phyloP scores from a whole-genome alignment of 2,113 vertebrate species.

The Cavia porcellus region DNA sequence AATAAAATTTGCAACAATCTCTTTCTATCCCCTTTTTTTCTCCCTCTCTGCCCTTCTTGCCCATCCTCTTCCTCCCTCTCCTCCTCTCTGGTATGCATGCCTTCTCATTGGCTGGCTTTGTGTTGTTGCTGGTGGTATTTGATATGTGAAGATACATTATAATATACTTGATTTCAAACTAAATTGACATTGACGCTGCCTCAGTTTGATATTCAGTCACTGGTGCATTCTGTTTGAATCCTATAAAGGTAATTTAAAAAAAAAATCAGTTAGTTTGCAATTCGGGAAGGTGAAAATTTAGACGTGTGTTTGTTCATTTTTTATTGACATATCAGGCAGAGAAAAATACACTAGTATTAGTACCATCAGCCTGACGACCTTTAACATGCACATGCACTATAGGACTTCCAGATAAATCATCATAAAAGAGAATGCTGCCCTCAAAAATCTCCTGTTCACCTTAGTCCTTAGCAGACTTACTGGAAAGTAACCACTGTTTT shows the following conservation, averaged over 20 bases:
- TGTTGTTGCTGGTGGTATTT: background rate
- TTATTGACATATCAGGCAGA: background rate
- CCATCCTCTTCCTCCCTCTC: fast-evolving
- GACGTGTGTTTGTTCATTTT: background rate
- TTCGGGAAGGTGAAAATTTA: slow-evolving; percentile 9
- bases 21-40: background rate
- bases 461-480: background rate
- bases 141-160: background rate
- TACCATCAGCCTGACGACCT: background rate
- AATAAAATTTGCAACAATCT: background rate
- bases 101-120: background rate
- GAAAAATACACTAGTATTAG: background rate
- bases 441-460: background rate
- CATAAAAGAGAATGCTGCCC: background rate
- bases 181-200: background rate
- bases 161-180: background rate
- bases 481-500: background rate
- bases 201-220: background rate
- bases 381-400: background rate
- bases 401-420: background rate
- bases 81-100: background rate
- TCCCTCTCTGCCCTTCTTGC: no score
- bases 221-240: background rate
- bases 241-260: background rate
- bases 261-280: background rate